phyloP scores from a whole-genome alignment of 2,113 vertebrate genomes.

The Carettochelys insculpta region DNA sequence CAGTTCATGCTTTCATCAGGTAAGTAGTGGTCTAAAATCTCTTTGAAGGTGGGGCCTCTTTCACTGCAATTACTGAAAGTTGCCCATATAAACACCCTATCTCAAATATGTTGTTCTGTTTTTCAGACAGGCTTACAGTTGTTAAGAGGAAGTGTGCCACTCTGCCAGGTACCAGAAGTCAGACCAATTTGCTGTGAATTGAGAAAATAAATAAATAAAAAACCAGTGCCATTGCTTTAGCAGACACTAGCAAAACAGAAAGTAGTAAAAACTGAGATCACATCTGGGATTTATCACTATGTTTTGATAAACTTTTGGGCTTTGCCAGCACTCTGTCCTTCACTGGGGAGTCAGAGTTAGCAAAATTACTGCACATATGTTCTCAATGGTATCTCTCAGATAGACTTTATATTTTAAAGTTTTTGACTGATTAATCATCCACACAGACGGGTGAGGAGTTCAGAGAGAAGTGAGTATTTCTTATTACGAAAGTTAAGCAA shows the following conservation, averaged over 20 bases:
- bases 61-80: constrained; percentile 31
- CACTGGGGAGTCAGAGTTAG: not conserved
- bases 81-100: constrained; percentile 74
- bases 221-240: not conserved
- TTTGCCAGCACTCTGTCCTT: not conserved
- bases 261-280: constrained; percentile 4
- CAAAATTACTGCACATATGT: not conserved
- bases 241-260: constrained; percentile 53
- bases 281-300: constrained; percentile 45
- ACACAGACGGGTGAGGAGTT: not conserved
- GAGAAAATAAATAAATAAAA: constrained; percentile 42
- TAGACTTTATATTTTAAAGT: not conserved
- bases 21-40: constrained; percentile 55
- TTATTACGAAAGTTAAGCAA: constrained; percentile 10
- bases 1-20: constrained; percentile 76
- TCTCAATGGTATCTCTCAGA: not conserved
- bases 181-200: constrained; percentile 64
- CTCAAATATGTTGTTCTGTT: constrained; percentile 77
- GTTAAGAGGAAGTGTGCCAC: constrained; percentile 57
- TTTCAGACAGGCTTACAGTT: constrained; percentile 71
- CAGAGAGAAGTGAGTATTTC: constrained; percentile 30
- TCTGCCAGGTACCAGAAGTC: constrained; percentile 64
- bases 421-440: not conserved
- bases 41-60: constrained; percentile 70
- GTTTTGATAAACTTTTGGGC: constrained; percentile 57